Conservation (phyloP, 2,888 invertebrate species). For the Lepidonotus clava region DNA sequence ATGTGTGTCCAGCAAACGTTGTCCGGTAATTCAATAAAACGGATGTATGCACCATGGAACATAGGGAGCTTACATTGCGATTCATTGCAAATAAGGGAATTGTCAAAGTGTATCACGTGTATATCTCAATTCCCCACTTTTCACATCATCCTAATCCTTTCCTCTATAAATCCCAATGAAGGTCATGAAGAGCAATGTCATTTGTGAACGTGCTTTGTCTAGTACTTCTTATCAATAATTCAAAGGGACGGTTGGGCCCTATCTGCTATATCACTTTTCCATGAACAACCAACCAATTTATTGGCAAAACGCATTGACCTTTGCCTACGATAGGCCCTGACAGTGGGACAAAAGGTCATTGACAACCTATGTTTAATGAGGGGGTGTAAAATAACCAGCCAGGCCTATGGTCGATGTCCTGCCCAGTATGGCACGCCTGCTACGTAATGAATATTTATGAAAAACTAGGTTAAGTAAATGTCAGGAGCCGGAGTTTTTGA, state of each 20-base stretch:
- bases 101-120: too few species aligned
- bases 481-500: too few species aligned
- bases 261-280: background rate
- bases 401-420: too few species aligned
- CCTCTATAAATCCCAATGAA: background rate
- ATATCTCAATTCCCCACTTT: too few species aligned
- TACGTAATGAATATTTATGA: too few species aligned
- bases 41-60: background rate
- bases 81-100: background rate
- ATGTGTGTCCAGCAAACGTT: too few species aligned
- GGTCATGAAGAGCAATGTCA: too few species aligned
- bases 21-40: too few species aligned
- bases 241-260: background rate
- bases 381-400: background rate
- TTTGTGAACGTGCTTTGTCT: background rate
- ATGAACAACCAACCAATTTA: background rate
- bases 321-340: background rate
- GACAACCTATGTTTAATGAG: background rate
- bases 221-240: background rate
- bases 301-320: background rate
- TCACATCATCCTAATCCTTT: background rate
- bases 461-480: too few species aligned
- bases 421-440: too few species aligned
- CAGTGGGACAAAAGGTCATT: background rate
- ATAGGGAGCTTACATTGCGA: background rate